Base-by-base conservation (phyloP, 2,797 vertebrate genomes). In the Lagocephalus sceleratus region DNA sequence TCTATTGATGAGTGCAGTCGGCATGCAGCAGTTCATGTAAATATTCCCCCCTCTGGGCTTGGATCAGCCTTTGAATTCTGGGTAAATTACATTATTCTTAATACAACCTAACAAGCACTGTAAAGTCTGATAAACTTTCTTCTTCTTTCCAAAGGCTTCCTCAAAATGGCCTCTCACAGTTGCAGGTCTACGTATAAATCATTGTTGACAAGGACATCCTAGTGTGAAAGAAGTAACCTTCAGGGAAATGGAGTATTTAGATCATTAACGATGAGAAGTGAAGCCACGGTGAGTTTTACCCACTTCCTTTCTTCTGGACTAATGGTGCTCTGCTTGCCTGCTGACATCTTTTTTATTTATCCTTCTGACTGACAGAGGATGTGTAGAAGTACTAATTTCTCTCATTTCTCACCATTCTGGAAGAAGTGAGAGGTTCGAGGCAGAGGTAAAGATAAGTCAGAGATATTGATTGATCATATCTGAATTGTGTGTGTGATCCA, bases 231-330 rank as follows among this genome's bases (percentile, higher is more conserved):
- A 57, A 66, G 53, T 32, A 44, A 71, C 64, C 56, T 80, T 59
- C 17, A 19, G 32, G 61, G 39, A 64, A 47, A 44, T 32, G 69
- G 66, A 70, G 50, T 62, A 35, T 75, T 81, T 57, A 60, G 62
- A 75, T 61, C 44, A 73, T 35, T 35, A 35, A 14, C 32, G 2
- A 12, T 35, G 32, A 35, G 32, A 35, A 35, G 32, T 35, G 12
- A 35, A 35, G 32, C 12, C 32, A 35, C 14, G 32, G 32, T 14
- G 32, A 35, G 73, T 56, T 82, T 63, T 56, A 71, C 77, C 73
- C 50, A 72, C 68, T 76, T 81, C 77, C 52, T 62, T 47, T 57
- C 59, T 67, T 54, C 22, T 48, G 66, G 69, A 81, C 54, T 75
- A 69, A 78, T 77, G 62, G 45, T 44, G 53, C 57, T 45, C 51